These are phyloP conservation scores for Halocaridina rubra DNA, from an alignment of 2,888 invertebrate species.

Conservation along the genomic window DNA sequence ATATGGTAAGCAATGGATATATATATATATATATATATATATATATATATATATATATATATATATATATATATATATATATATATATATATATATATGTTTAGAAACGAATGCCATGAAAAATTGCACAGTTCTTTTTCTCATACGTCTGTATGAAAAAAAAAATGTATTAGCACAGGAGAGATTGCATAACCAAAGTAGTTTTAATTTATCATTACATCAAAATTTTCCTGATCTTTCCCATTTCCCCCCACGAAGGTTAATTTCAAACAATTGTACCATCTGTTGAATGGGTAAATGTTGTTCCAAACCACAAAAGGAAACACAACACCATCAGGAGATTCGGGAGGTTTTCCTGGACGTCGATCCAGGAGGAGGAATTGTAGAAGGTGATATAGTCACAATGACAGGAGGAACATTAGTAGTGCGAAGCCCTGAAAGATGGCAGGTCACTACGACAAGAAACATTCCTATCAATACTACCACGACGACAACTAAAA, in stretches of 20 bases:
- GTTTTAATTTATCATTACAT: too few relatives aligned
- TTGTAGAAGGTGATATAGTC: neutral
- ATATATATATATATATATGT: neutral
- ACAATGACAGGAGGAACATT: neutral
- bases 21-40: neutral
- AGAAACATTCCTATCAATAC: neutral
- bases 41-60: neutral
- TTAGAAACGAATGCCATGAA: too few relatives aligned
- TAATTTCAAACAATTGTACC: conserved; percentile 6
- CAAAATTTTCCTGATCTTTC: too few relatives aligned
- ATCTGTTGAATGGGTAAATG: conserved; percentile 49
- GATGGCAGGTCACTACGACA: neutral
- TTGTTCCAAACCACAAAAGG: conserved; percentile 21
- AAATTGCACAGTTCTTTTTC: too few relatives aligned
- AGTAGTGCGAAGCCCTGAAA: neutral
- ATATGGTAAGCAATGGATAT: too few relatives aligned
- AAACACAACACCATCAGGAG: neutral
- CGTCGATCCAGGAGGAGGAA: neutral
- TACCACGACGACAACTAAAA: neutral
- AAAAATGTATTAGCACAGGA: too few relatives aligned
- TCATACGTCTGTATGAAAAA: too few relatives aligned
- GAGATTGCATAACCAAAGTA: too few relatives aligned
- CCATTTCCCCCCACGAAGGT: neutral
- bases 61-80: neutral
- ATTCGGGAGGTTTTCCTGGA: neutral